phyloP scores from a whole-genome alignment of 2,113 vertebrate genomes.

The Rattus norvegicus region GRCr8 NC_086031.1:92175001-92175500 shows the following conservation, averaged over 20 bases:
- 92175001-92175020: not conserved
- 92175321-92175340: not conserved
- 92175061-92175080: not conserved
- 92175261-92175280: not conserved
- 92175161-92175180: not conserved
- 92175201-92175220: not conserved
- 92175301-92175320: not conserved
- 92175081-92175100: not conserved
- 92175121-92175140: not conserved
- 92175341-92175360: conserved; percentile 20
- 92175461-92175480: conserved; percentile 50
- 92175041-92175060: not conserved
- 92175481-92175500: conserved; percentile 70
- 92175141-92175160: not conserved
- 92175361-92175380: not conserved
- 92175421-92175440: not conserved
- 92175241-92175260: not conserved
- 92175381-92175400: not conserved
- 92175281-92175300: not conserved
- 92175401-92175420: conserved; percentile 53
- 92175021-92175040: not conserved
- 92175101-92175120: not conserved
- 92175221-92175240: not conserved
- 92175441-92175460: not conserved
- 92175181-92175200: not conserved